Base-by-base conservation (phyloP, 2,113 vertebrate species). In the Mus spicilegus region DNA sequence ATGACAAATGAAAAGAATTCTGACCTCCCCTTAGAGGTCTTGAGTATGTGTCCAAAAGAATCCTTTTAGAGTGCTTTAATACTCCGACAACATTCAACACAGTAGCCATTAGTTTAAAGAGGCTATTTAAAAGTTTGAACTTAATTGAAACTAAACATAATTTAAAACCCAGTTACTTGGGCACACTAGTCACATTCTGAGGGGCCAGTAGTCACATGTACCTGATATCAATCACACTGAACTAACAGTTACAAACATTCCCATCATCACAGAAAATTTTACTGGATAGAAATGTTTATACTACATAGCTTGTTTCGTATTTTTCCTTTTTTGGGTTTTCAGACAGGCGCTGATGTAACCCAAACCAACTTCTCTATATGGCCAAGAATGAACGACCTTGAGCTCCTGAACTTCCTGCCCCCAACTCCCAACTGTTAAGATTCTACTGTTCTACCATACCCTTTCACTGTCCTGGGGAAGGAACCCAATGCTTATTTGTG, bases 91-190 rank as follows among this genome's bases (percentile, higher is more conserved):
- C n/a, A 36, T 90, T 90, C 91, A 95, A 70, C 76, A 80, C 9
- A 22, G 51, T 85, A n/a, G 75, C 51, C 33, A 91, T 82, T 85
- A 87, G 73, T 4, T 9, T 65, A 24, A 54, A 86, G 11, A 16
- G 61, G 72, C 33, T 80, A 88, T 49, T 92, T 89, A 95, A 67
- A 56, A 36, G 58, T 81, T 90, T 77, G 88, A 93, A 89, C 58
- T 72, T 86, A 89, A 73, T 58, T 90, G 58, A 76, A 91, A 76
- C 28, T 9, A 94, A 89, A 82, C 51, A 72, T 39, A 94, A 78
- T 67, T 61, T 30, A 90, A 84, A 95, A 87, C 51, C 61, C 46
- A 69, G 36, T 73, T 80, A 33, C 14, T 92, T 56, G 46, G 65
- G 39, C 70, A 92, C 58, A 73, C 33, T 42, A 84, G 36, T 33